phyloP scores from a whole-genome alignment of 1,140 invertebrate genomes.

The Harlomillsia oculata region DNA sequence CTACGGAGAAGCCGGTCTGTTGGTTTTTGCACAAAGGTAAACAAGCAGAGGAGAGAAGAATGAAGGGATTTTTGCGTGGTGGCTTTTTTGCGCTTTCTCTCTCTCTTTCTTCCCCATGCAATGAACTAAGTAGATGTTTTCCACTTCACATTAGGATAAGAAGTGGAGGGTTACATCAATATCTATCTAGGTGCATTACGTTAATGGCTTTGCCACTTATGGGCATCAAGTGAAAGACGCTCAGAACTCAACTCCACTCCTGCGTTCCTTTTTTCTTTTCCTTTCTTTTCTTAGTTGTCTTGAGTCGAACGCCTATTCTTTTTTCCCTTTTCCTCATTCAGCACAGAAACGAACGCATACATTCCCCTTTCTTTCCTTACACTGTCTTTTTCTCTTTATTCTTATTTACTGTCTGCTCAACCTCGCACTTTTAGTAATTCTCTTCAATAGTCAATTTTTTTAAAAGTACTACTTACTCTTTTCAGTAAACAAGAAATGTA shows the following conservation, averaged over 20 bases:
- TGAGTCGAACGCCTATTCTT: neutral
- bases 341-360: no score
- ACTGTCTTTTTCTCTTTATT: neutral
- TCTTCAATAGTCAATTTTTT: neutral
- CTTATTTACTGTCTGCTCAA: neutral
- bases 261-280: neutral
- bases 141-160: conserved; percentile 29
- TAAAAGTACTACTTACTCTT: no score
- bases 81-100: conserved; percentile 15
- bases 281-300: neutral
- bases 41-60: conserved; percentile 7
- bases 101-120: no score
- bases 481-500: conserved; percentile 11
- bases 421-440: neutral
- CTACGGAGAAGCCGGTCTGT: no score
- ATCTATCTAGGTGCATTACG: conserved; percentile 28
- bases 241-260: no score
- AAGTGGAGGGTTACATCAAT: conserved; percentile 28
- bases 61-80: conserved; percentile 15
- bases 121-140: conserved; percentile 26
- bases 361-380: neutral
- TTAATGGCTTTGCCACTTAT: conserved; percentile 32
- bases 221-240: conserved; percentile 18
- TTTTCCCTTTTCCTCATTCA: neutral
- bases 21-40: conserved; percentile 17